Evolutionary conservation across 2,797 vertebrate species (phyloP).

Genomic region (Hafferia zeledoni): DNA sequence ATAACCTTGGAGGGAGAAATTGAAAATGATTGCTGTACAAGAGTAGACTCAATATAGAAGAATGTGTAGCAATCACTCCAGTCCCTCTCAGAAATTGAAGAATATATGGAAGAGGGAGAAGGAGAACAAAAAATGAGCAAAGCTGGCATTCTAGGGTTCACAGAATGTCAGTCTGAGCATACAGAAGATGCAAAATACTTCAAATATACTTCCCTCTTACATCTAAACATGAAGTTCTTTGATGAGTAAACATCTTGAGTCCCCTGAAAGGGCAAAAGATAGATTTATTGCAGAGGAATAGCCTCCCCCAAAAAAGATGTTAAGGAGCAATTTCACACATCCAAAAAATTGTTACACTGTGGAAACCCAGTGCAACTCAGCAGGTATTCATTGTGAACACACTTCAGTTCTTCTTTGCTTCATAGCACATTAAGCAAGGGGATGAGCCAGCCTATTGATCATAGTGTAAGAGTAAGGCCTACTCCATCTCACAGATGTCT

Average conservation of each 20-base stretch:
- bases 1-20: not conserved
- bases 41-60: not conserved
- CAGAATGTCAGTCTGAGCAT: not conserved
- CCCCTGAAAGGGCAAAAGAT: not conserved
- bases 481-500: not conserved
- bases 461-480: not conserved
- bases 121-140: not conserved
- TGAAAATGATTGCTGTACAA: not conserved
- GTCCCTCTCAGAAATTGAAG: not conserved
- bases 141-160: not conserved
- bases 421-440: not conserved
- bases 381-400: not conserved
- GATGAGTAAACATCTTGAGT: not conserved
- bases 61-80: not conserved
- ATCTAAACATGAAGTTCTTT: not conserved
- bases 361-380: not conserved
- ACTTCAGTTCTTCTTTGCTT: not conserved
- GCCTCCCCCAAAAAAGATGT: not conserved
- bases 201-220: not conserved
- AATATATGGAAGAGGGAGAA: not conserved
- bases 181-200: not conserved
- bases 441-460: not conserved
- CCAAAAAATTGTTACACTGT: not conserved
- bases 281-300: not conserved
- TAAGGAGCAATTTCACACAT: not conserved